These are phyloP conservation scores for Cordylochernes scorpioides DNA, from an alignment of 2,888 invertebrate species.

Conservation along the genomic window DNA sequence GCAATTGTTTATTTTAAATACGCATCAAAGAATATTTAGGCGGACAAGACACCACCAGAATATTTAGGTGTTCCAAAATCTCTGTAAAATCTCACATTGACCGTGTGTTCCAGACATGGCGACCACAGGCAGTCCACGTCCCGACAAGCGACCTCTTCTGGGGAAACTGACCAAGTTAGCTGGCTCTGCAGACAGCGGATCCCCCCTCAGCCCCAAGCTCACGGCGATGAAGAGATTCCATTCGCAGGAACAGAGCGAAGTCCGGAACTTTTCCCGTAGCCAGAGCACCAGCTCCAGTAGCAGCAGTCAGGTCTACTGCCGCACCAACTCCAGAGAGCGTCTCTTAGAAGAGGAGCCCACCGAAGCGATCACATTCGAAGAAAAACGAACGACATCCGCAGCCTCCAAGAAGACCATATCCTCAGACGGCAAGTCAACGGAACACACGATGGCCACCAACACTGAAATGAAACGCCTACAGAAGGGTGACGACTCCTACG, in stretches of 20 bases:
- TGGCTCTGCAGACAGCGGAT: no score
- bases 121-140: no score
- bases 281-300: slow-evolving; percentile 10
- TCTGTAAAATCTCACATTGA: no score
- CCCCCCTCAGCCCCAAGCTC: no score
- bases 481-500: slow-evolving; percentile 47
- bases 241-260: slow-evolving; percentile 9
- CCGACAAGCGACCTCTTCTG: no score
- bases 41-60: no score
- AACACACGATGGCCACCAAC: slow-evolving; percentile 41
- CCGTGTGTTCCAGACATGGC: no score
- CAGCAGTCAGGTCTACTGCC: slow-evolving; percentile 6
- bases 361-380: slow-evolving; percentile 8
- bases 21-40: no score
- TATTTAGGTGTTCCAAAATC: no score
- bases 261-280: slow-evolving; percentile 11
- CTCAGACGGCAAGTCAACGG: slow-evolving; percentile 33
- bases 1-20: no score
- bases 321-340: slow-evolving; percentile 5
- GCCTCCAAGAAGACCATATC: slow-evolving; percentile 11
- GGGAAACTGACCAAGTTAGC: no score
- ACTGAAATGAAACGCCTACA: slow-evolving; percentile 45
- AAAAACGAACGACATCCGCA: slow-evolving; percentile 7
- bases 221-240: no score
- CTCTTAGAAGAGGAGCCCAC: slow-evolving; percentile 1